Percentiles rank a stretch among this genome's conserved stretches.
Conservation (phyloP, 2,113 vertebrate species). For the Coreoperca whiteheadi region DNA sequence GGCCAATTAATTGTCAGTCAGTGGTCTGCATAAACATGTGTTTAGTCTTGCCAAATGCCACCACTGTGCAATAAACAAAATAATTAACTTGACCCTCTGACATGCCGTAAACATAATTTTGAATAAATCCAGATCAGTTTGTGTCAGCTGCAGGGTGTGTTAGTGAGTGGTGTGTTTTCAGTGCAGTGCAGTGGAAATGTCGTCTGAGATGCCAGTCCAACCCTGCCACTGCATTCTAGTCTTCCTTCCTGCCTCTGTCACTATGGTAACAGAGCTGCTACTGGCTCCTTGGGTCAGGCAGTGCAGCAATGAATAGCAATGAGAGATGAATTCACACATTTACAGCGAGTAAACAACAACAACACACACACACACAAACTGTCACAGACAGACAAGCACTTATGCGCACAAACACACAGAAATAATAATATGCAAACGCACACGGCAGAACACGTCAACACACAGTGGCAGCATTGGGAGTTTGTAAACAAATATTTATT, state of each 20-base stretch:
- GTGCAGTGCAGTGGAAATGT: slow-evolving; percentile 46
- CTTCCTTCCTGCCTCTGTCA: slow-evolving; percentile 73
- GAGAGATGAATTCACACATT: slow-evolving; percentile 60
- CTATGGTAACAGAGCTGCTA: slow-evolving; percentile 79
- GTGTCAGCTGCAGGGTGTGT: slow-evolving; percentile 26
- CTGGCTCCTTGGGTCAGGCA: slow-evolving; percentile 71
- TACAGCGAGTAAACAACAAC: slow-evolving; percentile 62
- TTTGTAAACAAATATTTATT: slow-evolving; percentile 53
- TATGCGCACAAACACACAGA: slow-evolving; percentile 1
- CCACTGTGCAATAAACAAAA: background rate
- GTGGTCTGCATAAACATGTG: background rate
- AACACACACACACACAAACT: slow-evolving; percentile 6
- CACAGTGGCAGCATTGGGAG: slow-evolving; percentile 15
- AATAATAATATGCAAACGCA: slow-evolving; percentile 33
- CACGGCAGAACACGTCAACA: background rate
- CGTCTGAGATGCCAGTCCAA: slow-evolving; percentile 52
- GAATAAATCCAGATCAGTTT: slow-evolving; percentile 7
- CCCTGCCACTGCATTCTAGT: slow-evolving; percentile 65
- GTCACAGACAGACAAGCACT: background rate
- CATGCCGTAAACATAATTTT: background rate
- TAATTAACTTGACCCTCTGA: background rate
- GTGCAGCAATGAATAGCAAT: slow-evolving; percentile 74
- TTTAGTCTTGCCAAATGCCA: background rate
- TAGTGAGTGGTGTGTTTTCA: slow-evolving; percentile 15
- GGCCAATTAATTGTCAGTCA: background rate